phyloP scores from a whole-genome alignment of 2,113 vertebrate genomes.

The Proterorhinus semilunaris region DNA sequence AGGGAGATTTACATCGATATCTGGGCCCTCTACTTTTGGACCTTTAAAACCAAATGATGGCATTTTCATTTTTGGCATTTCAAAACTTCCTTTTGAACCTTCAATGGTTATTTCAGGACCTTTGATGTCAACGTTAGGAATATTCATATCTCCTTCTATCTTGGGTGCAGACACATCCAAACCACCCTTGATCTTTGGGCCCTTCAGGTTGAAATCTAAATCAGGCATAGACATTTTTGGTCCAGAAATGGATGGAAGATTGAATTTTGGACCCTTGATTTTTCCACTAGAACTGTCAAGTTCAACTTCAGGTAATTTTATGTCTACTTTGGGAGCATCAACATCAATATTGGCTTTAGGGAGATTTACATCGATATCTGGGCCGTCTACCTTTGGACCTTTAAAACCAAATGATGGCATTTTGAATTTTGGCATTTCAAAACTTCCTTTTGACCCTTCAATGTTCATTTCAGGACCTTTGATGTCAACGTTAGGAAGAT shows the following conservation, averaged over 20 bases:
- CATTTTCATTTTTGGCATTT: no score
- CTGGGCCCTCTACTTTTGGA: no score
- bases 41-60: no score
- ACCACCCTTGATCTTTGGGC: constrained; percentile 47
- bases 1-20: no score
- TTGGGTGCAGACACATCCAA: no score
- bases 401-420: background rate
- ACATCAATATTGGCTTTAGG: background rate
- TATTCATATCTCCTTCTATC: no score
- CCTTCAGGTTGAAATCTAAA: constrained; percentile 73
- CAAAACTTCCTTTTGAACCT: no score
- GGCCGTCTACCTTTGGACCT: background rate
- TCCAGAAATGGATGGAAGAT: constrained; percentile 45
- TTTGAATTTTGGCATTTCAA: background rate
- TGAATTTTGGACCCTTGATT: constrained; percentile 48
- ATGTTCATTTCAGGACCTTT: background rate
- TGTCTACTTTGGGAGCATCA: background rate
- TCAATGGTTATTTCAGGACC: no score
- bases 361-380: background rate
- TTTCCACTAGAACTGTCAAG: background rate
- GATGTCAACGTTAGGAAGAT: background rate
- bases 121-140: no score
- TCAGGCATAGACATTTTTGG: constrained; percentile 33
- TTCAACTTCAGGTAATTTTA: background rate
- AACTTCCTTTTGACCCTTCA: background rate